phyloP scores from a whole-genome alignment of 2,888 invertebrate species.

The Embidobia sp. region DNA sequence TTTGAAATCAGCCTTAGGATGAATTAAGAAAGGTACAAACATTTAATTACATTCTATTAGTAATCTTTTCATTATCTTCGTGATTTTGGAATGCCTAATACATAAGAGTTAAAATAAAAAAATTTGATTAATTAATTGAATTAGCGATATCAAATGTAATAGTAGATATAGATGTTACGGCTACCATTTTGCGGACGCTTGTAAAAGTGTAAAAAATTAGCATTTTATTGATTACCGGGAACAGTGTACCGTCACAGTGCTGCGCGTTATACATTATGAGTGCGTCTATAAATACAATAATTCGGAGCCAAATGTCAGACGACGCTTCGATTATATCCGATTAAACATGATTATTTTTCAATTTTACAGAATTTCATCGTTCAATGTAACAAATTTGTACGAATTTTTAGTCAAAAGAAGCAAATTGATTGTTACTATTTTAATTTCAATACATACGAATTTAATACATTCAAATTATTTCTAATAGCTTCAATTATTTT shows the following conservation, averaged over 20 bases:
- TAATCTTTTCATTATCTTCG: too few species aligned
- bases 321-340: constrained; percentile 19
- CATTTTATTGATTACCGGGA: constrained; percentile 81
- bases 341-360: constrained; percentile 2
- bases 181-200: constrained; percentile 70
- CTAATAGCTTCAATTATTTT: too few species aligned
- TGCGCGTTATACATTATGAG: constrained; percentile 68
- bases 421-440: too few species aligned
- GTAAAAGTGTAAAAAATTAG: constrained; percentile 80
- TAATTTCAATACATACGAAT: too few species aligned
- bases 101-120: too few species aligned
- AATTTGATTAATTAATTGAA: background rate
- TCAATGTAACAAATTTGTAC: too few species aligned
- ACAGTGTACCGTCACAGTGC: constrained; percentile 67
- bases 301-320: constrained; percentile 65
- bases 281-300: constrained; percentile 73
- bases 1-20: too few species aligned
- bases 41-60: too few species aligned
- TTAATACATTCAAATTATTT: background rate
- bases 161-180: constrained; percentile 47
- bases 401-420: too few species aligned
- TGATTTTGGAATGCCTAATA: too few species aligned
- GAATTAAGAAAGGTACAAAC: too few species aligned
- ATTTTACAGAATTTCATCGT: too few species aligned
- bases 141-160: constrained; percentile 10